A percentile compares a stretch with the other conserved stretches of the same genome.
These are phyloP conservation scores for Actinia tenebrosa DNA, from an alignment of 64 coral and sea anemone genomes.

Conservation along the genomic window DNA sequence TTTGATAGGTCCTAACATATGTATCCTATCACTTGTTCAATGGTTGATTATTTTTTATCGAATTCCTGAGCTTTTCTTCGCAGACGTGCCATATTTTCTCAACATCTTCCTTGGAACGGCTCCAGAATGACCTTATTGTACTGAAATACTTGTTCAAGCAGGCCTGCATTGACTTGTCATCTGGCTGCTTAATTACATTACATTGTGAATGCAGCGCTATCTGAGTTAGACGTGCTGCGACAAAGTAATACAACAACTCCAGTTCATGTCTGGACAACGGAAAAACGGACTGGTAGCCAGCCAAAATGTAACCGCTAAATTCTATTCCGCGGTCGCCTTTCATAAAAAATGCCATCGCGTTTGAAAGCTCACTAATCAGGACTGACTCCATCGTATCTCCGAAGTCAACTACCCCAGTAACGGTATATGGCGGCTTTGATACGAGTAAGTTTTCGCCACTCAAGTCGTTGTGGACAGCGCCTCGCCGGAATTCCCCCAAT, in stretches of 20 bases:
- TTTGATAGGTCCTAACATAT: too few species aligned
- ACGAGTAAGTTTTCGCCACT: constrained; percentile 34
- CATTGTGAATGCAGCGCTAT: constrained; percentile 42
- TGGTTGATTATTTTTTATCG: too few species aligned
- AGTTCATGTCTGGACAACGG: constrained; percentile 51
- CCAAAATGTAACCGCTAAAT: constrained; percentile 56
- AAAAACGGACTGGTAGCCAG: constrained; percentile 69
- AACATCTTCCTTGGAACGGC: not conserved
- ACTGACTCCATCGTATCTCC: constrained; percentile 45
- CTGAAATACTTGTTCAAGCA: constrained; percentile 19
- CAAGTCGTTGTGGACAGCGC: constrained; percentile 50
- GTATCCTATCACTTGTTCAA: too few species aligned
- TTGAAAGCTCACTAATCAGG: constrained; percentile 52
- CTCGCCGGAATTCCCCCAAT: constrained; percentile 22
- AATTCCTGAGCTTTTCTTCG: too few species aligned
- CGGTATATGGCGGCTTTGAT: not conserved
- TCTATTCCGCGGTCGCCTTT: constrained; percentile 18
- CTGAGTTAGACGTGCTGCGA: constrained; percentile 54
- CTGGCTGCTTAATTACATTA: not conserved
- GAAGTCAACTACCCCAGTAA: constrained; percentile 78
- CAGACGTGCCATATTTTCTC: not conserved
- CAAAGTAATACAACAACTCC: constrained; percentile 55
- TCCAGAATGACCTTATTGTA: constrained; percentile 22
- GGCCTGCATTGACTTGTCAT: constrained; percentile 12
- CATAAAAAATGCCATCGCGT: constrained; percentile 36